Conservation (phyloP, 2,888 invertebrate species). For the Baronia brevicornis region DNA sequence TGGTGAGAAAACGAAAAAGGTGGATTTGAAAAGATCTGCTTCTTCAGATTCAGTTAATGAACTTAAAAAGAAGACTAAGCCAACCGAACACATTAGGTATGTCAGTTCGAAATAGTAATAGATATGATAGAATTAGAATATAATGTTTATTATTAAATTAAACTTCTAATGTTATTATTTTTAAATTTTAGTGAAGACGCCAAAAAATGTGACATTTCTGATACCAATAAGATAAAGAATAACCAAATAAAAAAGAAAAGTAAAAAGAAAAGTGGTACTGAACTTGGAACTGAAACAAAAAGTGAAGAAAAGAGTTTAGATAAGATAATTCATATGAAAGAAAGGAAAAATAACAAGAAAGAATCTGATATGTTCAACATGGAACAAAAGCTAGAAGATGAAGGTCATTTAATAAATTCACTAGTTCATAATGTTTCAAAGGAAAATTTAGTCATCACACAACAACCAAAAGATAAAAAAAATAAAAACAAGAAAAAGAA, state of each 20-base stretch:
- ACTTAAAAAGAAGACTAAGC: constrained; percentile 15
- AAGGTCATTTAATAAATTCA: constrained; percentile 25
- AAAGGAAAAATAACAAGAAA: constrained; percentile 8
- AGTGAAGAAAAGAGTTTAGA: constrained; percentile 3
- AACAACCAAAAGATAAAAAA: constrained; percentile 2
- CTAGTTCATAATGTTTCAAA: not conserved
- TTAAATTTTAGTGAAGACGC: constrained; percentile 6
- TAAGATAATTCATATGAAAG: constrained; percentile 6
- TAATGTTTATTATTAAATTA: no score
- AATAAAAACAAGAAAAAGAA: constrained; percentile 22
- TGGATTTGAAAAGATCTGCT: constrained; percentile 40
- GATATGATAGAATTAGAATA: no score
- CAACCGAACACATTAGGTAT: constrained; percentile 11
- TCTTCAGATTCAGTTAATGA: constrained; percentile 23
- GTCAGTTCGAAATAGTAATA: not conserved
- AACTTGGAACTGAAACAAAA: constrained; percentile 15
- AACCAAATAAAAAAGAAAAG: constrained; percentile 15
- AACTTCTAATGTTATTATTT: constrained; percentile 1
- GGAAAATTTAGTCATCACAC: not conserved
- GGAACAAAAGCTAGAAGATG: constrained; percentile 24
- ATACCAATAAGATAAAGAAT: constrained; percentile 22
- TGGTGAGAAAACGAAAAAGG: constrained; percentile 24
- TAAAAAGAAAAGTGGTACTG: constrained; percentile 16
- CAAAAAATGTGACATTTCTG: constrained; percentile 1
- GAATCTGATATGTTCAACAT: not conserved